These are phyloP conservation scores for Ormia ochracea DNA, from an alignment of 2,888 invertebrate genomes.

Conservation along the genomic window DNA sequence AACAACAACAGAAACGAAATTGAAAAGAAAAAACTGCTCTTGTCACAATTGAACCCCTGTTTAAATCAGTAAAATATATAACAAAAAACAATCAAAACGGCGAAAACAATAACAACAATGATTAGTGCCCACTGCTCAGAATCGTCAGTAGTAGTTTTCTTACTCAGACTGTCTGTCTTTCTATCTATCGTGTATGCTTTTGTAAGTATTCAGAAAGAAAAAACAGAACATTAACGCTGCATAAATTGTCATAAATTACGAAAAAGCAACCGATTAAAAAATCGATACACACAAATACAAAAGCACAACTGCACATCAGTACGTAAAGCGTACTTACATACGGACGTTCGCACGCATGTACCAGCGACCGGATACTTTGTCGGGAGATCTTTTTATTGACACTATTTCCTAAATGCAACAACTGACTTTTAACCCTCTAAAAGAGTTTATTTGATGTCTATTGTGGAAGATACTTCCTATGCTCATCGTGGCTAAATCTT, in stretches of 20 bases:
- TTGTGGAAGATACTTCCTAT: not conserved
- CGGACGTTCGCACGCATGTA: not conserved
- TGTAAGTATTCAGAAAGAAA: conserved; percentile 48
- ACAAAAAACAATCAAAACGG: conserved; percentile 2
- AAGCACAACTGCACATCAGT: not conserved
- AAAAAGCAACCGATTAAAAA: conserved; percentile 41
- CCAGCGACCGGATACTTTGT: not conserved
- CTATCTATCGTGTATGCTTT: conserved; percentile 24
- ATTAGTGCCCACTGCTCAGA: conserved; percentile 39
- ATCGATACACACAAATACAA: not conserved
- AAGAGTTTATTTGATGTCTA: not conserved
- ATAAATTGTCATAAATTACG: conserved; percentile 76
- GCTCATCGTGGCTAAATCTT: not conserved
- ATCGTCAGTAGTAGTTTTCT: conserved; percentile 15
- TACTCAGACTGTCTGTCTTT: not conserved
- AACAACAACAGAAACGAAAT: not conserved
- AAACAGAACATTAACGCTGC: conserved; percentile 73
- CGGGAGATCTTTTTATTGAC: not conserved
- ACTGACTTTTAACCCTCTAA: conserved; percentile 37
- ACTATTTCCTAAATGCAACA: not conserved
- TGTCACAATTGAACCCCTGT: conserved; percentile 45
- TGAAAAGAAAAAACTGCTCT: conserved; percentile 30
- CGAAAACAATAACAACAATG: conserved; percentile 31
- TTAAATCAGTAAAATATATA: conserved; percentile 34
- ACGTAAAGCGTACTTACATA: not conserved